Base-by-base conservation (phyloP, 2,113 vertebrate species). In the Siphamia tubifer region DNA sequence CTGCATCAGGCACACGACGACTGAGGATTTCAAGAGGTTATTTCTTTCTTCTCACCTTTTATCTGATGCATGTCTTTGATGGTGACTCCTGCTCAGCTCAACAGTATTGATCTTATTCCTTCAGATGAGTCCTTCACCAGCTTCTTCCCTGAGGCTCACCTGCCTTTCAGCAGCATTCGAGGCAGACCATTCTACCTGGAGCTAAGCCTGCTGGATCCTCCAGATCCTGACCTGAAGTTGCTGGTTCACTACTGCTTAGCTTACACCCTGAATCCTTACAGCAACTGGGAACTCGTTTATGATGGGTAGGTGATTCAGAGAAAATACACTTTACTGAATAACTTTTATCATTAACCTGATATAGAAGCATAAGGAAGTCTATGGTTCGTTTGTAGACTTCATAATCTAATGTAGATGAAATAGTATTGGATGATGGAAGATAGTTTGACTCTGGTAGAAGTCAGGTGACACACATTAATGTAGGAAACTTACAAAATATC, bases 221-320 rank as follows among this genome's bases (percentile, higher is more conserved):
- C 77, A 0, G 57, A 76, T 11, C 61, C 75, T 0, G 28, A 12
- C 43, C 19, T 79, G 66, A 44, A 76, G 60, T 79, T 88, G 62
- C 68, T 85, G 60, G 82, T 90, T 25, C 79, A 89, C 51, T 89
- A 83, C 61, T 91, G 90, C 68, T 19, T 87, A 60, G 88, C 83
- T 20, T 83, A 79, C 74, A 64, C 73, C 8, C 53, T 25, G 0
- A 19, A 61, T 5, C 82, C 86, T 0, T n/a, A 61, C 2, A 7
- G 31, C 62, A 65, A 44, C 55, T 82, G 82, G 77, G 66, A 76
- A 43, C 71, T 60, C 3, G 45, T 88, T 25, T 83, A 89, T 9
- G 73, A 88, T 8, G 51, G 88, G 90, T 91, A 39, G n/a, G 87
- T 68, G 12, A 19, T 3, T 6, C 3, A 39, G 2, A 30, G 19